phyloP scores from a whole-genome alignment of 2,113 vertebrate species.

The Grammomys surdaster region DNA sequence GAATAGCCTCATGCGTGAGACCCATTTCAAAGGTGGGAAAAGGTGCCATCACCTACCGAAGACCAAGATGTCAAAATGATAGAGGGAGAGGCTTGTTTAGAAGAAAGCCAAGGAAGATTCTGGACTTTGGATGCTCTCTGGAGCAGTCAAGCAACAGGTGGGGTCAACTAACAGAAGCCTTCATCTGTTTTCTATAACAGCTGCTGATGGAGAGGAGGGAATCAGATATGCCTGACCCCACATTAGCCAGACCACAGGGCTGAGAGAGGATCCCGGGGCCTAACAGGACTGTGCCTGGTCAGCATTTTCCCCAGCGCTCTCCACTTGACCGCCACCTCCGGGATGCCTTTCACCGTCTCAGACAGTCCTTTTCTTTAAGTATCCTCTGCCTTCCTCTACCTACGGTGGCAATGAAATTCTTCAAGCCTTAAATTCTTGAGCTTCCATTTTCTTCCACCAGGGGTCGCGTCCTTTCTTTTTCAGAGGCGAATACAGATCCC shows the following conservation, averaged over 20 bases:
- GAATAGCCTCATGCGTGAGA: neutral
- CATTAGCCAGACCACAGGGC: neutral
- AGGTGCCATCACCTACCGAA: neutral
- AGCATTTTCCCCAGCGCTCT: neutral
- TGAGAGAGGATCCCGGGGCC: neutral
- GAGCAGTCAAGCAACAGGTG: neutral
- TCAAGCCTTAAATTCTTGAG: conserved; percentile 44
- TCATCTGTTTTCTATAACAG: neutral
- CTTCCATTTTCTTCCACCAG: conserved; percentile 83
- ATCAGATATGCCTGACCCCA: neutral
- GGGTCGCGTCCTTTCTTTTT: conserved; percentile 85
- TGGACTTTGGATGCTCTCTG: conserved; percentile 8
- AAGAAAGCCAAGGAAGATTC: conserved; percentile 40
- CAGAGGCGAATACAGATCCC: conserved; percentile 5
- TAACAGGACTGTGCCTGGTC: neutral
- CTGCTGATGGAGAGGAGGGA: neutral
- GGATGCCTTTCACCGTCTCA: neutral
- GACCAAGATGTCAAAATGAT: neutral
- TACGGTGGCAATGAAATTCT: neutral
- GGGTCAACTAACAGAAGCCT: neutral
- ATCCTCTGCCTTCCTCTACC: neutral
- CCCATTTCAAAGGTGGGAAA: neutral
- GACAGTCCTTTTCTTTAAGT: neutral
- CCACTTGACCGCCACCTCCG: neutral
- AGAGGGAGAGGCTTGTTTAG: neutral